Evolutionary conservation across 2,888 invertebrate species (phyloP), one percentile per base, ranked within the genome.

Genomic region (Cremastinae sp.): DNA sequence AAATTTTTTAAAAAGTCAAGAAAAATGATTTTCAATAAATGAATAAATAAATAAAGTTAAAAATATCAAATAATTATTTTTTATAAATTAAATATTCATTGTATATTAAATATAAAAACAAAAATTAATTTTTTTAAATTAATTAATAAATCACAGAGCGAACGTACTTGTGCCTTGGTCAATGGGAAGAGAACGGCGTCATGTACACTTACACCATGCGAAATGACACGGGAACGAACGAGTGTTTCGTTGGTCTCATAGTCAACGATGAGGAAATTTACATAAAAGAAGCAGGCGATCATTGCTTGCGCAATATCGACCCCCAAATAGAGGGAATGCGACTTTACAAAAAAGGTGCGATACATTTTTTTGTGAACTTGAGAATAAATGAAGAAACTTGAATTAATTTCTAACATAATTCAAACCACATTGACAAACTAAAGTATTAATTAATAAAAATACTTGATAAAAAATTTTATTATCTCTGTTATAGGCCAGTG

Each of bases 221-320:
- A 79, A 91, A 91, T 72, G 94, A 94, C 82, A 90, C 90, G 0
- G 90, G 90, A 53, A 91, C 91, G 0, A 93, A 93, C 83, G 94
- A 94, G 86, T 94, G 94, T 83, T 94, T 94, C 84, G 93, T 93
- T 20, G 93, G 93, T 8, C 89, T 91, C 14, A 93, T 93, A 62
- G 90, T 92, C 10, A 90, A 91, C 16, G 91, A 92, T 41, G 91
- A 91, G 45, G 92, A 93, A 80, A 92, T 94, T 79, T 93, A 91
- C 83, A 93, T 94, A 72, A 93, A 92, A 83, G 94, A 94, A 89
- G 93, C 94, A 20, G 93, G 94, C 0, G 92, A 92, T 82, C 92
- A 92, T 82, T 94, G 94, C 82, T 91, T 92, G 79, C 89, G 93
- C 75, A 90, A 91, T 77, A 91, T 93, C 35, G 91, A 93, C 86